A percentile compares a stretch with the other conserved stretches of the same genome.
Conservation (phyloP, 2,113 vertebrate species). For the Pelecanus crispus region DNA sequence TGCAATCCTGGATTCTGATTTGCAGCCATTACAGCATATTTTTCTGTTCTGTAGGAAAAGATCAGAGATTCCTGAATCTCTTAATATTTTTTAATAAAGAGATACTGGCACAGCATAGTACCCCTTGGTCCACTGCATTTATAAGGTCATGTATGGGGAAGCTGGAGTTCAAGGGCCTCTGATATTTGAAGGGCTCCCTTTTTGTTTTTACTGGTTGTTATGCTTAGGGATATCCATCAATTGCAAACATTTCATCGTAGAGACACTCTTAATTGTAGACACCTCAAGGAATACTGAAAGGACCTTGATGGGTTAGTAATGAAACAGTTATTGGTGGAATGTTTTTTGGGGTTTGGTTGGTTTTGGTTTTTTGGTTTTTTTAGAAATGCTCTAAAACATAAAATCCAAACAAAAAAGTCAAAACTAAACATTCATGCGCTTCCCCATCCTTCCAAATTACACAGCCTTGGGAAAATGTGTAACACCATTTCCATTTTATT, state of each 20-base stretch:
- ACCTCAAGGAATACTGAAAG: neutral
- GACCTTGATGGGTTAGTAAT: neutral
- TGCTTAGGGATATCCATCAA: neutral
- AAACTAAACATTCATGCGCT: neutral
- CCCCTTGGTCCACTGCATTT: neutral
- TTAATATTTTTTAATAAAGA: neutral
- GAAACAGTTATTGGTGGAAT: neutral
- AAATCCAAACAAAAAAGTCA: neutral
- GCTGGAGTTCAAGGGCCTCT: neutral
- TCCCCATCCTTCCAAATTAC: neutral
- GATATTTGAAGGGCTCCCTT: neutral
- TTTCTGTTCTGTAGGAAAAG: neutral
- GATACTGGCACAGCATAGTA: neutral
- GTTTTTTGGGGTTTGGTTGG: neutral
- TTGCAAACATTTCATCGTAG: neutral
- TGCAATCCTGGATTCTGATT: neutral
- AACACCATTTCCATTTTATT: neutral
- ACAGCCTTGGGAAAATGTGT: neutral
- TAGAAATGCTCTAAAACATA: neutral
- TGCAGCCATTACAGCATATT: neutral
- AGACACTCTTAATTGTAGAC: neutral
- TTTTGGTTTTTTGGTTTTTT: neutral
- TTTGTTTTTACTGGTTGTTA: neutral
- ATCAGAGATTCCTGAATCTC: neutral
- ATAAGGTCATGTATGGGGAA: neutral